phyloP scores from a whole-genome alignment of 2,797 vertebrate species.

The Phrynocephalus vlangalii region DNA sequence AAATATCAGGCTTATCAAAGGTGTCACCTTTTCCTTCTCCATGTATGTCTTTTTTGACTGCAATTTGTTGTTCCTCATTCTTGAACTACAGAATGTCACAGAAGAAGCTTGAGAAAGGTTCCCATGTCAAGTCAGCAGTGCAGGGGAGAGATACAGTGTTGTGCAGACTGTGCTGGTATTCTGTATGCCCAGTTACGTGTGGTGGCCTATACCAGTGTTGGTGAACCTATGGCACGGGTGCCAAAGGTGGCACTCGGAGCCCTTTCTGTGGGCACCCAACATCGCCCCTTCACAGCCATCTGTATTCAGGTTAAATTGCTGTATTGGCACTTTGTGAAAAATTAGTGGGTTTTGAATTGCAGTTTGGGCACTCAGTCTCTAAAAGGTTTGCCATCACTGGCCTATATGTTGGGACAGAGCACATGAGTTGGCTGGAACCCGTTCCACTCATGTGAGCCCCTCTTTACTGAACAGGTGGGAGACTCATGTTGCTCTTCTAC shows the following conservation, averaged over 20 bases:
- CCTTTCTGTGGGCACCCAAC: too few species aligned
- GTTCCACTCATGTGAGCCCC: not conserved
- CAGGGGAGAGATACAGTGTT: not conserved
- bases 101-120: not conserved
- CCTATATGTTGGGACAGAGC: not conserved
- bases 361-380: too few species aligned
- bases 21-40: not conserved
- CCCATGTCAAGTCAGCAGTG: not conserved
- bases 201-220: not conserved
- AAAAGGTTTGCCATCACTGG: too few species aligned
- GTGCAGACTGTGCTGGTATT: not conserved
- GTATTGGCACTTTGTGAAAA: too few species aligned
- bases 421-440: not conserved
- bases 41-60: not conserved
- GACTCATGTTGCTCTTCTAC: not conserved
- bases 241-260: too few species aligned
- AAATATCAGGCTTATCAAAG: not conserved
- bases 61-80: not conserved
- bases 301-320: too few species aligned
- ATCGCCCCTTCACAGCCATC: too few species aligned
- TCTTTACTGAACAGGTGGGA: not conserved
- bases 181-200: not conserved
- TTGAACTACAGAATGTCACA: not conserved
- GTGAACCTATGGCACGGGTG: too few species aligned
- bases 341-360: too few species aligned